Evolutionary conservation across 2,888 invertebrate genomes (phyloP), one percentile per base, ranked within the genome.

Genomic region (Amblyjoppa fuscipennis): DNA sequence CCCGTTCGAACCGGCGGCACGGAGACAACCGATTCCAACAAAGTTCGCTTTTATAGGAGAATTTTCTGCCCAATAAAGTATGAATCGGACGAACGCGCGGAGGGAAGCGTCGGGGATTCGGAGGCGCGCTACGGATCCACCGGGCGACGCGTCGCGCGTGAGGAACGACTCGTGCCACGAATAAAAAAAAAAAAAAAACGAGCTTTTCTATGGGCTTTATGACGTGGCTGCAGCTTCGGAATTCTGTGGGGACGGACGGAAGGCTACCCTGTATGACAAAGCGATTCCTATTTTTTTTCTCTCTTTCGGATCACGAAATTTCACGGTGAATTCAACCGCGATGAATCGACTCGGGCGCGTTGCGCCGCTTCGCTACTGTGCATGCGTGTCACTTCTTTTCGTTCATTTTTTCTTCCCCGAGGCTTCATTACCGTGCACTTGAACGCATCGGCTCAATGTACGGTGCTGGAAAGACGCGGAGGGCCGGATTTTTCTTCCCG

Each of bases 11-110:
- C 73, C 87, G 77, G 71, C 79, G 80, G 77, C 77, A 88, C 85
- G 88, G 89, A 89, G 88, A 87, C 86, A 83, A 73, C 87, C 88
- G 84, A 82, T 85, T 88, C 87, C 90, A 87, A 90, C 90, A 90
- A 83, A 91, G 90, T 91, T 91, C 91, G 89, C 90, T 93, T 64
- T 93, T 93, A 93, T 93, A 91, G 93, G 90, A 90, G 90, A 93
- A 93, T 93, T 93, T 93, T 93, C 93, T 93, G 93, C 92, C 91
- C 93, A 93, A 93, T 93, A 93, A 93, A 93, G 87, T 93, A 91
- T 90, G 90, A 90, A 89, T 91, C 87, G 90, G 53, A 79, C 81
- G 83, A 81, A 84, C 81, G 84, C 81, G 86, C 77, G 79, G 51
- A 79, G 82, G 79, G 78, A 66, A 38, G 61, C 68, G 70, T 53